phyloP scores from a whole-genome alignment of 2,888 invertebrate species.

The Drosophila suboccidentalis region DNA sequence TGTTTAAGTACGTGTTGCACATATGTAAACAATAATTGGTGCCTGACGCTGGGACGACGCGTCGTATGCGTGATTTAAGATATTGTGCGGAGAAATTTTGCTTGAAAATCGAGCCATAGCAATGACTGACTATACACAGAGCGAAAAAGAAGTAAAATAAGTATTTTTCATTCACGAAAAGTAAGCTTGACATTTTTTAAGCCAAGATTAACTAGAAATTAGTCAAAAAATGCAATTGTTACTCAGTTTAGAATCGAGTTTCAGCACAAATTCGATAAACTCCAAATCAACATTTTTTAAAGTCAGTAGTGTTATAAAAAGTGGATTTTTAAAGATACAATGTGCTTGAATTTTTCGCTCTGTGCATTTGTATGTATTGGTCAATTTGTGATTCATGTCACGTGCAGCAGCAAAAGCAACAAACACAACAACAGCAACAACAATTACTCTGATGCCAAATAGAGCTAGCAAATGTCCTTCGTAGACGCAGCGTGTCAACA shows the following conservation, averaged over 20 bases:
- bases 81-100: slow-evolving; percentile 37
- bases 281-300: no score
- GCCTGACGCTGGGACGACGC: slow-evolving; percentile 15
- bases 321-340: background rate
- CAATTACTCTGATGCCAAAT: slow-evolving; percentile 25
- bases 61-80: slow-evolving; percentile 60
- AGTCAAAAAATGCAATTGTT: no score
- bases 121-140: background rate
- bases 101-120: slow-evolving; percentile 18
- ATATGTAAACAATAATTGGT: slow-evolving; percentile 60
- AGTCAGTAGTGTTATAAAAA: background rate
- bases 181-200: no score
- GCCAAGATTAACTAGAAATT: no score
- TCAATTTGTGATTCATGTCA: slow-evolving; percentile 35
- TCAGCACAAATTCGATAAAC: no score
- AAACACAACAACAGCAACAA: slow-evolving; percentile 10
- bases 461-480: slow-evolving; percentile 47
- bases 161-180: no score
- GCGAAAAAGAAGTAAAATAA: no score
- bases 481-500: slow-evolving; percentile 8
- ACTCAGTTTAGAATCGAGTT: no score
- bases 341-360: background rate
- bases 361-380: slow-evolving; percentile 1
- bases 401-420: slow-evolving; percentile 37
- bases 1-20: slow-evolving; percentile 63